Evolutionary conservation across 2,888 invertebrate species (phyloP).

Genomic region (Dicroscelio sp.): DNA sequence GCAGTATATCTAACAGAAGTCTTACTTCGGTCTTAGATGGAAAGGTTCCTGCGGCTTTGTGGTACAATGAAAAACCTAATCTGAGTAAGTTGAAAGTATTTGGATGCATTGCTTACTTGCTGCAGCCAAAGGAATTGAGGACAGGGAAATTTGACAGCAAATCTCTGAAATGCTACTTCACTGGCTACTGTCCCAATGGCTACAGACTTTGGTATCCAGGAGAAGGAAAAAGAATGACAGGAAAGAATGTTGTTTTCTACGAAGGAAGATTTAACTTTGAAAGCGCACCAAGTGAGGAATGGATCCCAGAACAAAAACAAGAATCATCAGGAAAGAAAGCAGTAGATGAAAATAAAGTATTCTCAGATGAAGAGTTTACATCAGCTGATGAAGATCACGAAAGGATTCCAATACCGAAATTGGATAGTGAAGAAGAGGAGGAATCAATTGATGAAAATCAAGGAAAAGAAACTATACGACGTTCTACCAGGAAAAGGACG

Average conservation of each 20-base stretch:
- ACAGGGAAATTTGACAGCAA: slow-evolving; percentile 83
- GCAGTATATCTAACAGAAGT: slow-evolving; percentile 85
- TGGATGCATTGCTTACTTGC: slow-evolving; percentile 80
- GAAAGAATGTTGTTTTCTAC: slow-evolving; percentile 19
- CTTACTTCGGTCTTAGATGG: slow-evolving; percentile 79
- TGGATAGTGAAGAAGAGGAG: too few species aligned
- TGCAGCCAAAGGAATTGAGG: slow-evolving; percentile 79
- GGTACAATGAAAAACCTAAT: slow-evolving; percentile 83
- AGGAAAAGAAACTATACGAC: slow-evolving; percentile 28
- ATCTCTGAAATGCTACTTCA: slow-evolving; percentile 74
- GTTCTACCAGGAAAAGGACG: slow-evolving; percentile 31
- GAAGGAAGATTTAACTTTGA: slow-evolving; percentile 45
- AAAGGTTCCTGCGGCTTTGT: slow-evolving; percentile 85
- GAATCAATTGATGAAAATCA: too few species aligned
- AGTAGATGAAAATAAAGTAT: too few species aligned
- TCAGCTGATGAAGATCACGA: too few species aligned
- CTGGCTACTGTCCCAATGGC: slow-evolving; percentile 83
- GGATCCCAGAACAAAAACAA: slow-evolving; percentile 5
- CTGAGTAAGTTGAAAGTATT: slow-evolving; percentile 79
- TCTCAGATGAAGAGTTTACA: too few species aligned
- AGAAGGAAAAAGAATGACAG: slow-evolving; percentile 15
- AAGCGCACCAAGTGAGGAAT: too few species aligned
- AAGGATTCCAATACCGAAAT: too few species aligned
- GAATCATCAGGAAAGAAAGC: too few species aligned
- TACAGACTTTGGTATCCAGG: slow-evolving; percentile 73